Evolutionary conservation across 2,797 vertebrate species (phyloP).

Genomic region (Telmatherina bonti): DNA sequence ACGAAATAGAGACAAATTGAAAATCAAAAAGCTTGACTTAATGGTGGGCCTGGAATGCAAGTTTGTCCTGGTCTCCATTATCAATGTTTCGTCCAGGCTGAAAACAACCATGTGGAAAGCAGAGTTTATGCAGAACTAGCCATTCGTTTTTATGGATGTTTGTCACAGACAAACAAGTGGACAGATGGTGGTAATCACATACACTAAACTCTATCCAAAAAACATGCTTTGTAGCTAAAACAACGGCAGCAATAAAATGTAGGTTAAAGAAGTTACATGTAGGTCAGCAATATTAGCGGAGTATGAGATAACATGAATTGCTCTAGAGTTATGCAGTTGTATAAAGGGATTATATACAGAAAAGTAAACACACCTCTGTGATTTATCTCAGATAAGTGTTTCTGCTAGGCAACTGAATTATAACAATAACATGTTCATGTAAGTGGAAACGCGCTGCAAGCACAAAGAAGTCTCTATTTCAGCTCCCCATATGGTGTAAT

Average conservation of each 20-base stretch:
- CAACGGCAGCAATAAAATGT: slow-evolving; percentile 28
- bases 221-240: slow-evolving; percentile 19
- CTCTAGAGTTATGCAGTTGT: slow-evolving; percentile 68
- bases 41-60: slow-evolving; percentile 2
- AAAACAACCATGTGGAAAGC: slow-evolving; percentile 19
- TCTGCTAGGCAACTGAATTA: slow-evolving; percentile 74
- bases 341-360: slow-evolving; percentile 51
- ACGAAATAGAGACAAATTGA: slow-evolving; percentile 16
- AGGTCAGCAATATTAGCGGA: slow-evolving; percentile 37
- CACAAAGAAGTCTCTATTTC: slow-evolving; percentile 73
- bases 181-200: slow-evolving; percentile 42
- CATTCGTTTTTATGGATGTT: slow-evolving; percentile 28
- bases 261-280: slow-evolving; percentile 43
- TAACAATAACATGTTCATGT: slow-evolving; percentile 76
- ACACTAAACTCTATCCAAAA: slow-evolving; percentile 11
- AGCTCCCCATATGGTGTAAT: slow-evolving; percentile 60
- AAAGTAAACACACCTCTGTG: slow-evolving; percentile 69
- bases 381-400: slow-evolving; percentile 72
- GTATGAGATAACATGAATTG: slow-evolving; percentile 34
- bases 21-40: slow-evolving; percentile 15
- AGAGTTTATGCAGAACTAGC: slow-evolving; percentile 22
- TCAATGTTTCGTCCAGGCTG: slow-evolving; percentile 9
- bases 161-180: slow-evolving; percentile 31
- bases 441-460: slow-evolving; percentile 59
- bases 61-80: slow-evolving; percentile 6